phyloP scores from a whole-genome alignment of 2,113 vertebrate genomes.

The Amazona vittata region DNA sequence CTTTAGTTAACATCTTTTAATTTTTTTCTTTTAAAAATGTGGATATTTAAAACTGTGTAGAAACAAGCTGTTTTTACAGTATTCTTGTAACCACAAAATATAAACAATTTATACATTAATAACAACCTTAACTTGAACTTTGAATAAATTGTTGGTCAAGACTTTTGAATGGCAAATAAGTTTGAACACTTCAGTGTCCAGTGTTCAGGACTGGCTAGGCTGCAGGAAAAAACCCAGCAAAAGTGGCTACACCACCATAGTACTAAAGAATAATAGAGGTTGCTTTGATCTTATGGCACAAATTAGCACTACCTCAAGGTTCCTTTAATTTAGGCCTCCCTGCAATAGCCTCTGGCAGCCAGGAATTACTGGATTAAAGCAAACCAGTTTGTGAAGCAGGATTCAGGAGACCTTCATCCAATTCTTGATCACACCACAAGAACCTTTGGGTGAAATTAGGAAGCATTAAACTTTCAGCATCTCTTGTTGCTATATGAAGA shows the following conservation, averaged over 20 bases:
- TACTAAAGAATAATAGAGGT: background rate
- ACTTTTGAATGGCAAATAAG: background rate
- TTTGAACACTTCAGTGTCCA: background rate
- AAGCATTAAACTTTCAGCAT: background rate
- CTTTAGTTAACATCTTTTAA: background rate
- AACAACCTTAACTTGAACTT: background rate
- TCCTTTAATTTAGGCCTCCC: constrained; percentile 37
- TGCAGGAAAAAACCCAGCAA: background rate
- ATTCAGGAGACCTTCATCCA: background rate
- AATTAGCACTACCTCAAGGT: constrained; percentile 30
- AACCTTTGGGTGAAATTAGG: background rate
- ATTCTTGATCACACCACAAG: background rate
- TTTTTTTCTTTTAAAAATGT: background rate
- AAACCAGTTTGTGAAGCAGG: background rate
- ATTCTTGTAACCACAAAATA: background rate
- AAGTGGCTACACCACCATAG: background rate
- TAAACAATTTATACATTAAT: background rate
- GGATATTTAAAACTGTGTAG: background rate
- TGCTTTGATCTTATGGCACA: constrained; percentile 22
- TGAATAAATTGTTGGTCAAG: background rate
- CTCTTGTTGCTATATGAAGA: background rate
- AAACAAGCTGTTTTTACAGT: background rate
- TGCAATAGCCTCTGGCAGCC: constrained; percentile 11
- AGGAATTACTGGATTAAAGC: constrained; percentile 18
- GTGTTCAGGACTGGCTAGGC: background rate